Percentiles rank a stretch among this genome's conserved stretches.
phyloP scores from a whole-genome alignment of 2,888 invertebrate genomes.

The Eretmocerus hayati region DNA sequence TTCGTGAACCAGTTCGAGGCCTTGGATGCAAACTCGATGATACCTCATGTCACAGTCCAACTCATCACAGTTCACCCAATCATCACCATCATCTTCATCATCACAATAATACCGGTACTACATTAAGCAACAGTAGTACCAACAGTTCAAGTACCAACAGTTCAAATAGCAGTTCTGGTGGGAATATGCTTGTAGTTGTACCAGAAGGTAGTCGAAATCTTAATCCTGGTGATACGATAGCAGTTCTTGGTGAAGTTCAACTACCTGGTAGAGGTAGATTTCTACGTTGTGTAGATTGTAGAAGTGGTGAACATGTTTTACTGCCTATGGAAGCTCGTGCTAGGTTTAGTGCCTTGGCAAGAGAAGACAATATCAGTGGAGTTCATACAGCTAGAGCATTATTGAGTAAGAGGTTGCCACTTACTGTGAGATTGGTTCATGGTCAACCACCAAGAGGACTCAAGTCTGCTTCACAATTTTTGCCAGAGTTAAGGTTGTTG shows the following conservation, averaged over 20 bases:
- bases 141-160: too few relatives aligned
- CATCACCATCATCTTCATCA: too few relatives aligned
- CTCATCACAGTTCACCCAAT: too few relatives aligned
- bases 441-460: conserved; percentile 80
- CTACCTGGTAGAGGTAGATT: conserved; percentile 67
- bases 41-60: conserved; percentile 51
- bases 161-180: conserved; percentile 44
- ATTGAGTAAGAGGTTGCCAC: conserved; percentile 80
- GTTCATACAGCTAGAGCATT: conserved; percentile 88
- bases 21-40: conserved; percentile 48
- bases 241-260: conserved; percentile 66
- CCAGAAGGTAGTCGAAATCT: conserved; percentile 64
- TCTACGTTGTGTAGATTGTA: conserved; percentile 78
- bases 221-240: conserved; percentile 76
- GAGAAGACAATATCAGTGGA: conserved; percentile 89
- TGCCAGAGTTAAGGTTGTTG: conserved; percentile 75
- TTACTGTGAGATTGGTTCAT: conserved; percentile 86
- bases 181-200: background rate
- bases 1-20: conserved; percentile 70
- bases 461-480: conserved; percentile 74
- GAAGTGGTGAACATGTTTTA: conserved; percentile 76
- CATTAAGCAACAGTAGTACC: too few relatives aligned
- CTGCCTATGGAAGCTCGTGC: conserved; percentile 82
- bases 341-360: conserved; percentile 85
- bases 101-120: too few relatives aligned